These are phyloP conservation scores for Pectinophora gossypiella DNA, from an alignment of 1,140 invertebrate species.

Conservation along the genomic window DNA sequence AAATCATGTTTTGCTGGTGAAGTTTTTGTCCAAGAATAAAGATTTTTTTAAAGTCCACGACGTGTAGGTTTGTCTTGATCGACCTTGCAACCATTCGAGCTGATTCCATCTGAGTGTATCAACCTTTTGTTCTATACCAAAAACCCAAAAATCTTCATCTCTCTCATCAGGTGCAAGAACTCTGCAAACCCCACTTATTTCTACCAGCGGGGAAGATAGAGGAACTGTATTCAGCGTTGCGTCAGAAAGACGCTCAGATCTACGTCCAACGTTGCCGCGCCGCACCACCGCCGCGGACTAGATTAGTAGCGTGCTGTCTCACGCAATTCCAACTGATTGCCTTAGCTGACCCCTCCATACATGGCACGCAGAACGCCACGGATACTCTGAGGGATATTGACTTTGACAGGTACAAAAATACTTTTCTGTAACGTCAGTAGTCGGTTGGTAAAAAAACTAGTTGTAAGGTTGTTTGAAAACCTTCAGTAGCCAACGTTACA, in stretches of 20 bases:
- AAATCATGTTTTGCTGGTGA: too few relatives aligned
- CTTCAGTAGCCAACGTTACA: too few relatives aligned
- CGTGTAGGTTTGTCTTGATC: too few relatives aligned
- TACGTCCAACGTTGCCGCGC: constrained; percentile 88
- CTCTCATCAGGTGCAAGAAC: constrained; percentile 75
- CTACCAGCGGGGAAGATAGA: constrained; percentile 92
- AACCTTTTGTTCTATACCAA: too few relatives aligned
- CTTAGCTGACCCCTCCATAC: constrained; percentile 89
- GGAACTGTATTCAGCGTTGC: constrained; percentile 89
- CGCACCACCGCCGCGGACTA: constrained; percentile 78
- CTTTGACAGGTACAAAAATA: constrained; percentile 35
- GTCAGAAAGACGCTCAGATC: constrained; percentile 94
- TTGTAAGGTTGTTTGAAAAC: too few relatives aligned
- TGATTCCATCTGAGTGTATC: too few relatives aligned
- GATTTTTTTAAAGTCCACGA: too few relatives aligned
- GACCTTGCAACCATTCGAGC: too few relatives aligned
- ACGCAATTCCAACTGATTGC: constrained; percentile 81
- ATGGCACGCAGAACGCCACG: constrained; percentile 76
- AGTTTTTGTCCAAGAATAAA: too few relatives aligned
- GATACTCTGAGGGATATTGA: constrained; percentile 39
- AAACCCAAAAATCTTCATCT: too few relatives aligned
- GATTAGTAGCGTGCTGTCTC: constrained; percentile 62
- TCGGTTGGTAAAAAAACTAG: too few relatives aligned
- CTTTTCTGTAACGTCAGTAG: too few relatives aligned
- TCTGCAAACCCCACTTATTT: constrained; percentile 87